A percentile compares a stretch with the other conserved stretches of the same genome.
Conservation (phyloP, 2,113 vertebrate species). For the Trinectes maculatus region DNA sequence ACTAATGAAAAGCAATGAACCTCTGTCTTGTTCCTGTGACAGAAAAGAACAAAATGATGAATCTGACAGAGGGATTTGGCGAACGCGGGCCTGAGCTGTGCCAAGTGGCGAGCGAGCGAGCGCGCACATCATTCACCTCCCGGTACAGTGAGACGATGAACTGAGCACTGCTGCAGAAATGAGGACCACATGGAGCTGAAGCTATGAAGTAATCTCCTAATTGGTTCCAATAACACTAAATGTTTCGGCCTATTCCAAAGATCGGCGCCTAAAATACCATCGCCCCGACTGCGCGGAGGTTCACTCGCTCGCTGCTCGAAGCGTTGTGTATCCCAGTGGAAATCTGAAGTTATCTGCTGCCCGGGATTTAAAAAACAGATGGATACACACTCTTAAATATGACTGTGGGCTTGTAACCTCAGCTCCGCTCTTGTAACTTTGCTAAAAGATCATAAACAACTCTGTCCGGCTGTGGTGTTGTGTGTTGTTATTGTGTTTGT, state of each 20-base stretch:
- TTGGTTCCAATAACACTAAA: constrained; percentile 8
- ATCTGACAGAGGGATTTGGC: constrained; percentile 35
- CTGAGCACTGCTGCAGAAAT: constrained; percentile 6
- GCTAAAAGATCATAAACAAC: constrained; percentile 29
- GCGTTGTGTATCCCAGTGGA: background rate
- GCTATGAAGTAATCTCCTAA: constrained; percentile 11
- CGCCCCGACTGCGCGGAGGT: background rate
- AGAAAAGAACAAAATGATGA: constrained; percentile 36
- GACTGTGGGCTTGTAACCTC: constrained; percentile 19
- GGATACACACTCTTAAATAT: constrained; percentile 27
- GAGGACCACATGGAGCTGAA: constrained; percentile 20
- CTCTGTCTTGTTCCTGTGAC: constrained; percentile 25
- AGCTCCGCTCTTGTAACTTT: constrained; percentile 15
- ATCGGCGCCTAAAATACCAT: too few relatives aligned
- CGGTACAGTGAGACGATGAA: background rate
- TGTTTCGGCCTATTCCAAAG: constrained; percentile 8
- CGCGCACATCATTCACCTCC: constrained; percentile 35
- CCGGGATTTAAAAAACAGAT: constrained; percentile 35
- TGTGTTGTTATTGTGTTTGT: constrained; percentile 21
- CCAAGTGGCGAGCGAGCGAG: constrained; percentile 21
- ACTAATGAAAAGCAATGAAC: constrained; percentile 46
- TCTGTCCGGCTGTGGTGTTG: background rate
- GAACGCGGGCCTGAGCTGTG: background rate
- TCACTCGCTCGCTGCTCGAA: background rate
- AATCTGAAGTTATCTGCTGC: constrained; percentile 24